Conservation (phyloP, 1,140 invertebrate species). For the Sipha flava region DNA sequence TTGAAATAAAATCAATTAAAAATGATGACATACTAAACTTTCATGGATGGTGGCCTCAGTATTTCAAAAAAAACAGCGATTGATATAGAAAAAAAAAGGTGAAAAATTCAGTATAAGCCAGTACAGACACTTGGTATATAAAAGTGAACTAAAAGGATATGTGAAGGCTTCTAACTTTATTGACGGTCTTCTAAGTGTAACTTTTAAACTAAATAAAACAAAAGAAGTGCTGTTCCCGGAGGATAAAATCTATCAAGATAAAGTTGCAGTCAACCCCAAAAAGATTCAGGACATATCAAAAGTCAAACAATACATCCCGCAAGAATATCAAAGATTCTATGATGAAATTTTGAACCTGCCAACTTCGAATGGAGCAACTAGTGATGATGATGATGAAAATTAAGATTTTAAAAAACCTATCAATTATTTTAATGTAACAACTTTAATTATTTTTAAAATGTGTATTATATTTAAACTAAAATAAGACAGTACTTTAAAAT, state of each 20-base stretch:
- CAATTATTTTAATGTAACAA: not conserved
- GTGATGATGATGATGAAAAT: slow-evolving; percentile 1
- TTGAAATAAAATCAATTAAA: too few species aligned
- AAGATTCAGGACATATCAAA: slow-evolving; percentile 11
- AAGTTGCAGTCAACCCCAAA: not conserved
- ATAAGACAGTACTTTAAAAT: not conserved
- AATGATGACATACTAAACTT: too few species aligned
- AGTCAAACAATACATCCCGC: not conserved
- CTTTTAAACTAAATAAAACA: slow-evolving; percentile 1
- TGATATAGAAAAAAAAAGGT: too few species aligned
- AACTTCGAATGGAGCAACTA: not conserved
- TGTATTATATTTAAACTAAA: not conserved
- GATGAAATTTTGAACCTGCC: not conserved
- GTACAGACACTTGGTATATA: too few species aligned
- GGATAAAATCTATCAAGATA: not conserved
- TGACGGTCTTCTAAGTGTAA: not conserved
- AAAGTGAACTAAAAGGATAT: too few species aligned
- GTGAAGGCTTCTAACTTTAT: too few species aligned
- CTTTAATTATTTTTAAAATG: not conserved
- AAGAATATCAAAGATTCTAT: slow-evolving; percentile 13
- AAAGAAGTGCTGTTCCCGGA: not conserved
- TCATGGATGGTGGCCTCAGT: too few species aligned
- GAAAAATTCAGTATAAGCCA: too few species aligned
- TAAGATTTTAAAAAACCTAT: not conserved
- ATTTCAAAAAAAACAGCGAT: too few species aligned